phyloP scores from a whole-genome alignment of 2,888 invertebrate species.

The Philhelius pedissequus region DNA sequence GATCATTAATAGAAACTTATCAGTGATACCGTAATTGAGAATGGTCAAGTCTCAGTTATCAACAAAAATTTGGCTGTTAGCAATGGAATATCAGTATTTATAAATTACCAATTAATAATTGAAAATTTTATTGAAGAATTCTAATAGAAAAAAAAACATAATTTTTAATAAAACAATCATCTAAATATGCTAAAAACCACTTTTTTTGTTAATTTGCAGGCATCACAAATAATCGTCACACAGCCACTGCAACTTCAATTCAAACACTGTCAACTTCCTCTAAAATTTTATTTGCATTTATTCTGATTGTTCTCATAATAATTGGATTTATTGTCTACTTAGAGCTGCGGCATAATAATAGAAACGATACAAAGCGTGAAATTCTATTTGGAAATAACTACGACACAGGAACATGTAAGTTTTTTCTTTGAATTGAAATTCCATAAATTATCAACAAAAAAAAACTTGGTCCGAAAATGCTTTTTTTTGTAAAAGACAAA shows the following conservation, averaged over 20 bases:
- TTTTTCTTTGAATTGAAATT: not conserved
- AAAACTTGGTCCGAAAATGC: not conserved
- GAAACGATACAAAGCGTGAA: slow-evolving; percentile 48
- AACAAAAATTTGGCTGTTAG: too few species aligned
- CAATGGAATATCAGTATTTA: too few species aligned
- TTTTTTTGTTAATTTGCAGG: slow-evolving; percentile 68
- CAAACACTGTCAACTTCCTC: slow-evolving; percentile 73
- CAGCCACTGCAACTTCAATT: slow-evolving; percentile 64
- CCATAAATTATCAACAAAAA: not conserved
- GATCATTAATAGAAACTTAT: too few species aligned
- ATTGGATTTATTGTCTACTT: slow-evolving; percentile 73
- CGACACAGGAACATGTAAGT: slow-evolving; percentile 77
- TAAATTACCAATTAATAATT: too few species aligned
- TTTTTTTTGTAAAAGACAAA: not conserved
- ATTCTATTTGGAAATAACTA: slow-evolving; percentile 77
- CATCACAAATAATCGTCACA: slow-evolving; percentile 71
- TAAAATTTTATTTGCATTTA: slow-evolving; percentile 72
- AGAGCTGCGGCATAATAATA: slow-evolving; percentile 69
- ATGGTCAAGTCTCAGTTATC: too few species aligned
- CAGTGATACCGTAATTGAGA: too few species aligned
- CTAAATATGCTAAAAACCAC: not conserved
- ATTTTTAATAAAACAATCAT: not conserved
- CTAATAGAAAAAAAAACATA: too few species aligned
- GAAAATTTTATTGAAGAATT: too few species aligned
- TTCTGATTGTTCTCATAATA: slow-evolving; percentile 72